Evolutionary conservation across 2,797 vertebrate species (phyloP).

Genomic region (Ctenochaetus hawaiiensis): DNA sequence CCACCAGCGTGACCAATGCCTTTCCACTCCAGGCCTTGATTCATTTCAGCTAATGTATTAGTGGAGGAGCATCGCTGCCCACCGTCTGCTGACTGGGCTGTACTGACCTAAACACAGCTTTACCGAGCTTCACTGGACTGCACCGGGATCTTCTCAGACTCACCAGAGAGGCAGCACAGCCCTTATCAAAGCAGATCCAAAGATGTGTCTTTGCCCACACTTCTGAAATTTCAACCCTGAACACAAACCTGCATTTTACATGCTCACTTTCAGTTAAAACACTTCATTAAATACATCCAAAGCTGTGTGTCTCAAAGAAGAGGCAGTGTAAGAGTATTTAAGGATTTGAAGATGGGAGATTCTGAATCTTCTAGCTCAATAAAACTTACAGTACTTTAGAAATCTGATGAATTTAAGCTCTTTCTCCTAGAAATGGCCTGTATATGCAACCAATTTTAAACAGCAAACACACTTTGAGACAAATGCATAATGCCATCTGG

Average conservation of each 20-base stretch:
- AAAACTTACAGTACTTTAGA: slow-evolving; percentile 2
- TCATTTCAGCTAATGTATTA: slow-evolving; percentile 78
- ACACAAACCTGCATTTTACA: slow-evolving; percentile 5
- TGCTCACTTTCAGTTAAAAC: not conserved
- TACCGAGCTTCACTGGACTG: slow-evolving; percentile 46
- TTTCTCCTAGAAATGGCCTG: not conserved
- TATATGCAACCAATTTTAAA: not conserved
- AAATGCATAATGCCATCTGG: not conserved
- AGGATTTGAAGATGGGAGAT: slow-evolving; percentile 21
- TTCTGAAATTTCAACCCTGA: not conserved
- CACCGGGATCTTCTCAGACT: slow-evolving; percentile 24
- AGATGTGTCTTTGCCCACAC: not conserved
- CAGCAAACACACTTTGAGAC: not conserved
- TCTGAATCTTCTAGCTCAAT: not conserved
- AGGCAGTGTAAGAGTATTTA: slow-evolving; percentile 1
- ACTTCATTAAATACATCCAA: slow-evolving; percentile 9
- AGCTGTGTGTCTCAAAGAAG: not conserved
- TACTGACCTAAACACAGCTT: slow-evolving; percentile 55
- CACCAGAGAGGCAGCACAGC: slow-evolving; percentile 16
- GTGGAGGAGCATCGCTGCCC: slow-evolving; percentile 58
- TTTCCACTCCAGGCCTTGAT: slow-evolving; percentile 67
- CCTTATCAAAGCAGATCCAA: slow-evolving; percentile 11
- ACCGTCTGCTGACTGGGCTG: slow-evolving; percentile 73
- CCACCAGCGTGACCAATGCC: slow-evolving; percentile 67
- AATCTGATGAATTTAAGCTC: not conserved